A percentile compares a stretch with the other conserved stretches of the same genome.
Evolutionary conservation across 2,888 invertebrate species (phyloP).

Genomic region (Linnaemya tessellans): DNA sequence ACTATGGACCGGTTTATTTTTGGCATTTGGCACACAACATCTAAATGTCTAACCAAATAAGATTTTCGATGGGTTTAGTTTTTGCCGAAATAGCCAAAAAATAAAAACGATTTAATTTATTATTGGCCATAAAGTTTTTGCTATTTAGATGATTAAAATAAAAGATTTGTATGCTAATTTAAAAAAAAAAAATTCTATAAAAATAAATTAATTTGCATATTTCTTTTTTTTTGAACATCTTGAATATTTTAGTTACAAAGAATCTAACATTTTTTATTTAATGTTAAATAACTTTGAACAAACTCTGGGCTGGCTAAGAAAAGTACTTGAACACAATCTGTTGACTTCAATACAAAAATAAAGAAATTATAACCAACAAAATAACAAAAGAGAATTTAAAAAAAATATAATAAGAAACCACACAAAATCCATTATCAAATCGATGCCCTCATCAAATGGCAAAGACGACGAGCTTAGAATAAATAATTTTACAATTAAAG

Average conservation of each 20-base stretch:
- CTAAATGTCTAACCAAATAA: not conserved
- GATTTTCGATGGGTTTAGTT: not conserved
- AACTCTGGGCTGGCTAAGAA: not conserved
- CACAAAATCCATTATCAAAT: slow-evolving; percentile 61
- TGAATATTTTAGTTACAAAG: slow-evolving; percentile 36
- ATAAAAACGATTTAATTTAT: slow-evolving; percentile 3
- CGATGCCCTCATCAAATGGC: slow-evolving; percentile 62
- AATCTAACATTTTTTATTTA: slow-evolving; percentile 1
- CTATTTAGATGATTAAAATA: not conserved
- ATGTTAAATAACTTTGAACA: slow-evolving; percentile 3
- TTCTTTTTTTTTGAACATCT: slow-evolving; percentile 16
- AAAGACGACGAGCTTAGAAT: slow-evolving; percentile 61
- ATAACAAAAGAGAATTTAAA: slow-evolving; percentile 15
- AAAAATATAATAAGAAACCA: slow-evolving; percentile 33
- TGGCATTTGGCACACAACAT: not conserved
- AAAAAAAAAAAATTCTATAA: not conserved
- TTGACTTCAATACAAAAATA: slow-evolving; percentile 28
- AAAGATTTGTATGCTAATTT: slow-evolving; percentile 17
- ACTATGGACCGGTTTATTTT: slow-evolving; percentile 16
- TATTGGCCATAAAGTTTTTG: not conserved
- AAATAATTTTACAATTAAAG: slow-evolving; percentile 64
- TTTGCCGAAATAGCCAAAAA: not conserved
- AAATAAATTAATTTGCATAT: slow-evolving; percentile 34
- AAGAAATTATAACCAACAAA: slow-evolving; percentile 50
- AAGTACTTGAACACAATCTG: slow-evolving; percentile 27